Base-by-base conservation (phyloP, 2,888 invertebrate species). In the Pherbina coryleti region DNA sequence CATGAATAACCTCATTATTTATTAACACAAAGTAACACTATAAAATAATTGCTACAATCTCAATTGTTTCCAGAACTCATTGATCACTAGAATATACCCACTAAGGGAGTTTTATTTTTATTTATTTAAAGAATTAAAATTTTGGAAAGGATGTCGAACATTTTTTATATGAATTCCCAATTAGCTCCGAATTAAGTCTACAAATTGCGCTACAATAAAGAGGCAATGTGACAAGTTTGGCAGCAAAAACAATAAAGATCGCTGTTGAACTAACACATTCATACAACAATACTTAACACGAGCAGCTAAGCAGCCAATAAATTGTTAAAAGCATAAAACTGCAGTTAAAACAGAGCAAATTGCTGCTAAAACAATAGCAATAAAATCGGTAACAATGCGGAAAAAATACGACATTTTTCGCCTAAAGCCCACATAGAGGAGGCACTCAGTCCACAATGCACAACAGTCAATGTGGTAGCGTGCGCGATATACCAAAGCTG, bases 271-370 rank as follows among this genome's bases (percentile, higher is more conserved):
- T 8, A 73, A 62, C 17, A 31, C 17, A 37, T 44, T 67, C 4
- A 1, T 31, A 67, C 67, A 22, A 67, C 37, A 22, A 44, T 51
- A 62, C 11, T 55, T 37, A 66, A 19, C 64, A 75, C 60, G 62
- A 57, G 51, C 62, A 62, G 25, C n/a, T 8, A 22, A 74, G 60
- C 74, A 64, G 28, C 74, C 62, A 62, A 69, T 74, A 74, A 75
- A 75, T 66, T 75, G 75, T 75, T 67, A 75, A 67, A 75, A 75
- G 66, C 75, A 66, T 66, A 64, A 75, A 75, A 75, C 67, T 69
- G 49, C 34, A 67, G 75, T 77, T 44, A 34, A 64, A 62, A 31
- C 60, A 22, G 31, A 53, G 17, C 64, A 28, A 28, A 66, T 37
- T 19, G 44, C 34, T 25, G 14, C 25, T 22, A 14, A 7, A 37